Conservation (phyloP, 2,113 vertebrate genomes). For the Microcebus jonahi region DNA sequence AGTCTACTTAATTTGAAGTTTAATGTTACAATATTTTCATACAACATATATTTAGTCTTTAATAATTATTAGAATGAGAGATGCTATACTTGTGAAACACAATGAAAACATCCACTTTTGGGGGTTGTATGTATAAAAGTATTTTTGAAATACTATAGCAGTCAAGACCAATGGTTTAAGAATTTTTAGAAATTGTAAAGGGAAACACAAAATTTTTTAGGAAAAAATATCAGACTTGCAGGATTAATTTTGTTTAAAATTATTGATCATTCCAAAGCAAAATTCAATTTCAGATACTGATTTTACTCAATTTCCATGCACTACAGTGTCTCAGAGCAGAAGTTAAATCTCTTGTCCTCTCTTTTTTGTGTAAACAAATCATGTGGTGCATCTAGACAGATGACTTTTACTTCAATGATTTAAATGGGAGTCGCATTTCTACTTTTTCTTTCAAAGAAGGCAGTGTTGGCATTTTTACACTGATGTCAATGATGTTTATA, state of each 20-base stretch:
- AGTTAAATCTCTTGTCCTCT: neutral
- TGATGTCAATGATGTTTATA: neutral
- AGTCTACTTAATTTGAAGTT: neutral
- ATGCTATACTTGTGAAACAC: neutral
- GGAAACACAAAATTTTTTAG: neutral
- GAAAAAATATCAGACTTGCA: neutral
- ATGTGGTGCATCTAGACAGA: neutral
- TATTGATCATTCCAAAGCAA: neutral
- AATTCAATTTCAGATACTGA: neutral
- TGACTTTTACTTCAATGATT: neutral
- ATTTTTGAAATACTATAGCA: neutral
- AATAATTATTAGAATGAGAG: constrained; percentile 11
- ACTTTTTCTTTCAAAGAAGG: neutral
- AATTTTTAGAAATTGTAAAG: neutral
- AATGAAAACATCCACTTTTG: neutral
- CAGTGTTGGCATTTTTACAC: neutral
- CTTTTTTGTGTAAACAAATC: neutral
- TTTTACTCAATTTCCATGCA: neutral
- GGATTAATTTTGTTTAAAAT: neutral
- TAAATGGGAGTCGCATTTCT: neutral
- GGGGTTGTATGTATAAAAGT: neutral
- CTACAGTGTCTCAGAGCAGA: neutral
- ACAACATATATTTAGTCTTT: neutral
- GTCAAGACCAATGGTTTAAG: neutral
- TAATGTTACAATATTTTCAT: neutral